Evolutionary conservation across 1,140 invertebrate species (phyloP).

Genomic region (Leptonema lineaticorne): DNA sequence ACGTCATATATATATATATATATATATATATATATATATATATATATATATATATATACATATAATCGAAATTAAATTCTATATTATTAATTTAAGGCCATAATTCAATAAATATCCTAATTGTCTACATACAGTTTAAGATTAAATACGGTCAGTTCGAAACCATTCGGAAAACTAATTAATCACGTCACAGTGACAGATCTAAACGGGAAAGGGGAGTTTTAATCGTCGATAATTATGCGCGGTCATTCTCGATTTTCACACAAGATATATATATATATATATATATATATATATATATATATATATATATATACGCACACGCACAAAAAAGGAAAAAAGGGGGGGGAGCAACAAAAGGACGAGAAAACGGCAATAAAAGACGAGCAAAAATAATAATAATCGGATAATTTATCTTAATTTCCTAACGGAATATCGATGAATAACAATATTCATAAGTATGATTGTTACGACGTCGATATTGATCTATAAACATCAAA

Average conservation of each 20-base stretch:
- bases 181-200: slow-evolving; percentile 23
- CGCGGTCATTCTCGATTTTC: slow-evolving; percentile 4
- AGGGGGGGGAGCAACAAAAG: too few relatives aligned
- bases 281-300: too few relatives aligned
- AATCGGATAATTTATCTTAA: not conserved
- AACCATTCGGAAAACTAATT: slow-evolving; percentile 13
- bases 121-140: too few relatives aligned
- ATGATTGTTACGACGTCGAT: not conserved
- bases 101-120: too few relatives aligned
- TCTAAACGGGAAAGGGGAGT: slow-evolving; percentile 4
- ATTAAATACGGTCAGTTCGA: not conserved
- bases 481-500: not conserved
- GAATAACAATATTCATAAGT: not conserved
- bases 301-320: too few relatives aligned
- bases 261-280: not conserved
- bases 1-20: too few relatives aligned
- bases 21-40: too few relatives aligned
- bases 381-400: not conserved
- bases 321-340: not conserved
- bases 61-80: too few relatives aligned
- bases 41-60: too few relatives aligned
- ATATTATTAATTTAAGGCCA: too few relatives aligned
- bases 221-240: slow-evolving; percentile 24
- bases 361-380: not conserved
- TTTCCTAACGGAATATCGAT: not conserved